These are phyloP conservation scores for Andrena trimmerana DNA, from an alignment of 2,888 invertebrate species.

Conservation along the genomic window DNA sequence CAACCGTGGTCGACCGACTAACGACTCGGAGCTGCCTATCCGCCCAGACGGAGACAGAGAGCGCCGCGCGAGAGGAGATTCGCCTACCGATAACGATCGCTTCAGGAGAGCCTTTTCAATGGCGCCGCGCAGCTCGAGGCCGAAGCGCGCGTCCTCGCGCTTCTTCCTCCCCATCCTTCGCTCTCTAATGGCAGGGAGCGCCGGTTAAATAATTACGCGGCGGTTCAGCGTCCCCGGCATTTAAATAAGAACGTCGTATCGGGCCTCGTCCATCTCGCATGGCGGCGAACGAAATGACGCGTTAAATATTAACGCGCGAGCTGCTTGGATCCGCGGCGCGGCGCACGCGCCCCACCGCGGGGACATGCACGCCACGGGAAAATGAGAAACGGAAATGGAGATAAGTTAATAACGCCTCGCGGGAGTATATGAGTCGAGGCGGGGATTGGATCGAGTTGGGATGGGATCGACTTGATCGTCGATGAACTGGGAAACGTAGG, in stretches of 20 bases:
- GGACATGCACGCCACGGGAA: neutral
- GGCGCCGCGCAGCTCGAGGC: conserved; percentile 45
- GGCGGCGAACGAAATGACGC: conserved; percentile 51
- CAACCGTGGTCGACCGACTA: conserved; percentile 58
- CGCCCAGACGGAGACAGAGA: conserved; percentile 43
- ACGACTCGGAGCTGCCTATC: conserved; percentile 59
- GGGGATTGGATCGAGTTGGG: too few species aligned
- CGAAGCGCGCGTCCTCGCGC: conserved; percentile 9
- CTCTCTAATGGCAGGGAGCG: conserved; percentile 43
- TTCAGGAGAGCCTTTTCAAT: conserved; percentile 58
- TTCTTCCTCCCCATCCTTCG: conserved; percentile 20
- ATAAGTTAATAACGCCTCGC: conserved; percentile 24
- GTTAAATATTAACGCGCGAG: conserved; percentile 50
- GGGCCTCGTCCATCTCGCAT: conserved; percentile 39
- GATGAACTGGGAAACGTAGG: neutral
- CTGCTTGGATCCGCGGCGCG: neutral
- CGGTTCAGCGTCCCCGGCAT: conserved; percentile 47
- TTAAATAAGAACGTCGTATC: conserved; percentile 57
- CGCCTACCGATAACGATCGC: conserved; percentile 68
- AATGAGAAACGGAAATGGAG: conserved; percentile 35
- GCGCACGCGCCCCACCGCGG: conserved; percentile 1
- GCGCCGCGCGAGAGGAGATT: conserved; percentile 30
- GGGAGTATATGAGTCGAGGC: conserved; percentile 20
- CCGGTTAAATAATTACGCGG: conserved; percentile 55
- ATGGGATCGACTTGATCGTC: conserved; percentile 3